Base-by-base conservation (phyloP, 2,113 vertebrate species). In the Nestor notabilis region DNA sequence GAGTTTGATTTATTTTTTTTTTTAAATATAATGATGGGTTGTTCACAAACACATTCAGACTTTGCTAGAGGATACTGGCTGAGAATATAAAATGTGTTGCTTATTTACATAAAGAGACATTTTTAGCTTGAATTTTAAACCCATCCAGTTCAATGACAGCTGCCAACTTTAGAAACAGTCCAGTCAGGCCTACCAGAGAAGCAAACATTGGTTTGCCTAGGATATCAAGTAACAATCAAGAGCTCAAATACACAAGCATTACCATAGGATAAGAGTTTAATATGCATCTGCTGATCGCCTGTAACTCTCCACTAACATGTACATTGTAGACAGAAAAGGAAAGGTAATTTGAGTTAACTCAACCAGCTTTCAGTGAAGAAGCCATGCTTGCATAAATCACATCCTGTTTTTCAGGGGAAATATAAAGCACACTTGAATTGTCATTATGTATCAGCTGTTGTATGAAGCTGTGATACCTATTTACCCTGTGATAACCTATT, bases 121-220 rank as follows among this genome's bases (percentile, higher is more conserved):
- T 94, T 96, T 95, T 70, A 89, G 77, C 50, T 94, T 77, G 66
- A 89, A 96, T 95, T 95, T 95, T 91, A 85, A 95, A 53, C 11
- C 63, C 78, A 80, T 95, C 95, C 80, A 89, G 82, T 56, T 56
- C 83, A 91, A 74, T 82, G 87, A 91, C 71, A 87, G 76, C 65
- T 95, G 77, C 44, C 77, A 78, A 7, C 82, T 97, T 95, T 84
- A 93, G 86, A 84, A 92, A 65, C 35, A 72, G 66, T 65, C 63
- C 66, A 83, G 63, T 89, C 91, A 95, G 65, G 49, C 69, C 80
- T 76, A 66, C 28, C 10, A 79, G 60, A 89, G 53, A 46, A 76
- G 39, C 4, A 87, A 84, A 65, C 46, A 41, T 15, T 87, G 80
- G 10, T 31, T 68, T 89, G 72, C 46, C 55, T 89, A 61, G 31